Conservation (phyloP, 2,113 vertebrate genomes). For the Arothron firmamentum region DNA sequence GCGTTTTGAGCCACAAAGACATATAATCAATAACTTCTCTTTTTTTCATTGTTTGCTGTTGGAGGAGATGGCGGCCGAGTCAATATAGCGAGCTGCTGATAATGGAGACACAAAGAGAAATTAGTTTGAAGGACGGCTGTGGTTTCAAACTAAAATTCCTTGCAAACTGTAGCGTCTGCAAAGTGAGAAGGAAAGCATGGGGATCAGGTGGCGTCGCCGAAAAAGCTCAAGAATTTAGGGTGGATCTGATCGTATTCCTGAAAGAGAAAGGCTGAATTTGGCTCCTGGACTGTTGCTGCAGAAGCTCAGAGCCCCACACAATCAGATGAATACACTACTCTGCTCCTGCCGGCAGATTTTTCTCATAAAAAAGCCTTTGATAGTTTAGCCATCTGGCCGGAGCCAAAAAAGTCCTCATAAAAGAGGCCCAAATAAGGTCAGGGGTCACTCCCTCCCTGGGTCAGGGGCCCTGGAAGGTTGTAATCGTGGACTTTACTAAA, state of each 20-base stretch:
- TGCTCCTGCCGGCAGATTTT: conserved; percentile 87
- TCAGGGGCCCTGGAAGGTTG: conserved; percentile 87
- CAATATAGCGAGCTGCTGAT: conserved; percentile 25
- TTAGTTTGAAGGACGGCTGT: not conserved
- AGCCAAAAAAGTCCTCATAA: conserved; percentile 90
- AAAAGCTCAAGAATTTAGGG: not conserved
- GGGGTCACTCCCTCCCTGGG: conserved; percentile 88
- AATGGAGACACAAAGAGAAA: conserved; percentile 10
- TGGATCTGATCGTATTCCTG: too few species aligned
- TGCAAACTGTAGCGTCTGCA: not conserved
- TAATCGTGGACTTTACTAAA: conserved; percentile 88
- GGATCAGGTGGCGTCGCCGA: not conserved
- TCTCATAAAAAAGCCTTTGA: conserved; percentile 98
- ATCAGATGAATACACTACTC: conserved; percentile 84
- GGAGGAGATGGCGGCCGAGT: conserved; percentile 8
- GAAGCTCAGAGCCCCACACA: conserved; percentile 75
- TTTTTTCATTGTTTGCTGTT: conserved; percentile 16
- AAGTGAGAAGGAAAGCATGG: not conserved
- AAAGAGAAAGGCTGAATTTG: not conserved
- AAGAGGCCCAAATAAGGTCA: conserved; percentile 93
- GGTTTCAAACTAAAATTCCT: not conserved
- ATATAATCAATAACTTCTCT: conserved; percentile 27
- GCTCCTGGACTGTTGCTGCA: not conserved
- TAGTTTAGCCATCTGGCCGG: conserved; percentile 98
- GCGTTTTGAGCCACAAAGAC: conserved; percentile 28